A percentile compares a stretch with the other conserved stretches of the same genome.
These are phyloP conservation scores for Mormyrus iriodes DNA, from an alignment of 2,113 vertebrate genomes.

Conservation along the genomic window DNA sequence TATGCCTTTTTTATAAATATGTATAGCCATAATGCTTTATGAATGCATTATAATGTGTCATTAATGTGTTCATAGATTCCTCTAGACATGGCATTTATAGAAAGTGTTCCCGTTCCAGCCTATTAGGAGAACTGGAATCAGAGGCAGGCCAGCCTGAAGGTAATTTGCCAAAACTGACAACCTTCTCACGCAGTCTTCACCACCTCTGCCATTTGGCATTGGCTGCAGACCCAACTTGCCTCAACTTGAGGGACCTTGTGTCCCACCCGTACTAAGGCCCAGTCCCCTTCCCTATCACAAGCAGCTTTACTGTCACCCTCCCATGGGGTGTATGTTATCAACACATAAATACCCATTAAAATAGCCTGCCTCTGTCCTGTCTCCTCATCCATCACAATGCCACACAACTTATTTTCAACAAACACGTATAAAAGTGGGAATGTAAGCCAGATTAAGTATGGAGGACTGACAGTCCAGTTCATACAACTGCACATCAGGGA, in stretches of 20 bases:
- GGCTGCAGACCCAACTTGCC: background rate
- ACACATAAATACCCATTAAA: background rate
- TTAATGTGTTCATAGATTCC: background rate
- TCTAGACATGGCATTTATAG: background rate
- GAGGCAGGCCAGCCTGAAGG: background rate
- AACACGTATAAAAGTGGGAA: background rate
- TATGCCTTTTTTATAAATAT: background rate
- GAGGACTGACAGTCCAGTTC: background rate
- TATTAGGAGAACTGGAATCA: background rate
- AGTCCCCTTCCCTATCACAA: background rate
- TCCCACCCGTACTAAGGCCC: background rate
- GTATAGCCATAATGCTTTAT: background rate
- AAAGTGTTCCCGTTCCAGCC: background rate
- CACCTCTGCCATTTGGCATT: background rate
- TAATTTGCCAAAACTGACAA: background rate
- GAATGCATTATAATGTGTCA: background rate
- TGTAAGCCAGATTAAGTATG: background rate
- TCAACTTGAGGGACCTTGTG: background rate
- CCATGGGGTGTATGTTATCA: background rate
- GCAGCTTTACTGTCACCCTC: background rate
- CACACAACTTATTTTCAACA: background rate
- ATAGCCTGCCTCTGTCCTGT: background rate
- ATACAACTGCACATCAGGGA: background rate
- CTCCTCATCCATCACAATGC: background rate
- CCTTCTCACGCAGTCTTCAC: background rate